A percentile compares a stretch with the other conserved stretches of the same genome.
Conservation (phyloP, 2,888 invertebrate species). For the Molorchus minor region DNA sequence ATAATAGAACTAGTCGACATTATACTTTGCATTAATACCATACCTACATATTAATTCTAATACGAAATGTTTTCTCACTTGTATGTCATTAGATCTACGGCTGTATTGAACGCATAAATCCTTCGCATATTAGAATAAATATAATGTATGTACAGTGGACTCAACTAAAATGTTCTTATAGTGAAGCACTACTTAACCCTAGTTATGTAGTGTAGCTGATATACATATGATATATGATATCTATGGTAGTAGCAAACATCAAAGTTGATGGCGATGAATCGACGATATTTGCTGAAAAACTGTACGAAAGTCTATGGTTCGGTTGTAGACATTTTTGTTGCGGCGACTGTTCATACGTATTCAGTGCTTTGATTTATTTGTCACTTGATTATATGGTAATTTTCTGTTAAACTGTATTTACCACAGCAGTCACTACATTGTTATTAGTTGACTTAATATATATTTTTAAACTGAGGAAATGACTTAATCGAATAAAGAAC, state of each 20-base stretch:
- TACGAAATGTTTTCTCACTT: constrained; percentile 19
- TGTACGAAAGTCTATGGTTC: too few species aligned
- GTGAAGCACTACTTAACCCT: too few species aligned
- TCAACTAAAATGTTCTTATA: too few species aligned
- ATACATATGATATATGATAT: too few species aligned
- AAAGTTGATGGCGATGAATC: too few species aligned
- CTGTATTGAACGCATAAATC: constrained; percentile 17
- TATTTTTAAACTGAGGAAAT: constrained; percentile 17
- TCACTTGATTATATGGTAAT: constrained; percentile 48
- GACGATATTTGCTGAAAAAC: too few species aligned
- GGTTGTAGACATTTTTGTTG: too few species aligned
- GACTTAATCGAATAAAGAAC: constrained; percentile 4
- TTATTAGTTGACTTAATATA: constrained; percentile 22
- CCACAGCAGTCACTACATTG: constrained; percentile 29
- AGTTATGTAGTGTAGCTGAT: too few species aligned
- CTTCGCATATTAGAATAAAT: constrained; percentile 10
- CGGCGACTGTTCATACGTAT: too few species aligned
- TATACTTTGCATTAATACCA: constrained; percentile 5
- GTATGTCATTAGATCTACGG: constrained; percentile 19
- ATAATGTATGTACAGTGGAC: too few species aligned
- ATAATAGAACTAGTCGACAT: constrained; percentile 1
- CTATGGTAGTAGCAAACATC: too few species aligned
- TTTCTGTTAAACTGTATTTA: constrained; percentile 30
- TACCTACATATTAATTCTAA: constrained; percentile 18
- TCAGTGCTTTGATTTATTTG: constrained; percentile 41